Evolutionary conservation across 2,113 vertebrate genomes (phyloP).

Genomic region (Malurus melanocephalus): DNA sequence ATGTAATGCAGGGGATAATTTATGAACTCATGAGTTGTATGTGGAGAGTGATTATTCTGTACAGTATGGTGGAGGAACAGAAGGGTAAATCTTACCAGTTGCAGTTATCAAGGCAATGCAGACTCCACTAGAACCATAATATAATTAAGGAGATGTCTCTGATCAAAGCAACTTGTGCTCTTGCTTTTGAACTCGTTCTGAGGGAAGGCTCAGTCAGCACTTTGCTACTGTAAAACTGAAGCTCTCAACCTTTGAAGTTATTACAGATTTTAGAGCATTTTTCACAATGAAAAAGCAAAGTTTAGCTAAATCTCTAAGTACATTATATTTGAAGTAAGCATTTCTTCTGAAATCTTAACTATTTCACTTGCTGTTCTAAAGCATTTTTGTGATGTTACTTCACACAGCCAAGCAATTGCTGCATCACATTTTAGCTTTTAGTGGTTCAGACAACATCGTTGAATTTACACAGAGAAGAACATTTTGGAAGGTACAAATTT

Average conservation of each 20-base stretch:
- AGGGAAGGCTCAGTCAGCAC: constrained; percentile 30
- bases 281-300: constrained; percentile 9
- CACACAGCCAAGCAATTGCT: background rate
- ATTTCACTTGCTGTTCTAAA: constrained; percentile 4
- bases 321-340: background rate
- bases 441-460: background rate
- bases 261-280: constrained; percentile 16
- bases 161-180: constrained; percentile 31
- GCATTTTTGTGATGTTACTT: background rate
- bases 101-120: background rate
- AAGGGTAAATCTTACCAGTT: background rate
- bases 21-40: background rate
- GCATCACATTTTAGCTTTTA: background rate
- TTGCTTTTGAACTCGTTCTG: constrained; percentile 14
- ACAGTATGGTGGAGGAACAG: background rate
- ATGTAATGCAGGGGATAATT: background rate
- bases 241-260: constrained; percentile 32
- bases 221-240: constrained; percentile 23
- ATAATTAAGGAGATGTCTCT: constrained; percentile 27
- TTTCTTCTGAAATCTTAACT: constrained; percentile 13
- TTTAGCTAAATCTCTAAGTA: constrained; percentile 18
- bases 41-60: background rate
- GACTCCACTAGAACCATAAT: background rate
- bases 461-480: background rate
- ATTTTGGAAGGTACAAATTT: background rate